Conservation (phyloP, 2,113 vertebrate genomes). For the Python bivittatus region DNA sequence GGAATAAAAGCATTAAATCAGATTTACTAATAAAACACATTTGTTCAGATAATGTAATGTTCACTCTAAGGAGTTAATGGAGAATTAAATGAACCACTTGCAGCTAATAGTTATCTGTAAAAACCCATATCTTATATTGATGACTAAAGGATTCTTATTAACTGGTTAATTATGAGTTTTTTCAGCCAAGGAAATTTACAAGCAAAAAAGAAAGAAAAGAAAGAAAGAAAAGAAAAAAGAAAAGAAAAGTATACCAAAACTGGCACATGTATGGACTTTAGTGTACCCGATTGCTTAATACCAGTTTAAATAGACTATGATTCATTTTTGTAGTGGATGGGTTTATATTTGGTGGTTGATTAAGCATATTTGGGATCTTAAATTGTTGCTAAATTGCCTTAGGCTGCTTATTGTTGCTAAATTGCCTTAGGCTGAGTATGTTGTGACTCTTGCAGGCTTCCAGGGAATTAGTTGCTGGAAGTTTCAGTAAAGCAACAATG, state of each 20-base stretch:
- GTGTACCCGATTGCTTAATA: conserved; percentile 48
- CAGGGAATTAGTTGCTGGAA: not conserved
- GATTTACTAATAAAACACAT: conserved; percentile 51
- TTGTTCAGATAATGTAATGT: conserved; percentile 39
- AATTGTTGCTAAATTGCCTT: not conserved
- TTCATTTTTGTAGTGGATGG: conserved; percentile 13
- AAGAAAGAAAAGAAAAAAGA: conserved; percentile 48
- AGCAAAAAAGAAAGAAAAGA: conserved; percentile 43
- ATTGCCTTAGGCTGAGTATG: too few relatives aligned
- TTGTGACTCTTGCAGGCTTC: not conserved
- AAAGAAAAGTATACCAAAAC: conserved; percentile 29
- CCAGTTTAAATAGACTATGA: conserved; percentile 33
- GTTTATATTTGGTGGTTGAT: not conserved
- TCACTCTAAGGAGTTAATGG: conserved; percentile 47
- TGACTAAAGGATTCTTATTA: conserved; percentile 48
- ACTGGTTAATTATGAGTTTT: conserved; percentile 45
- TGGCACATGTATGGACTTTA: not conserved
- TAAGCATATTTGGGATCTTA: not conserved
- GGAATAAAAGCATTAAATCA: conserved; percentile 42
- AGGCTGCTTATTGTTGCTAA: too few relatives aligned
- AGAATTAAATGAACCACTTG: conserved; percentile 46
- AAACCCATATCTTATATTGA: conserved; percentile 55
- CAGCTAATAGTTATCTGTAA: conserved; percentile 44
- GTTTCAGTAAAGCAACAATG: not conserved
- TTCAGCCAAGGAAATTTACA: conserved; percentile 36